Evolutionary conservation across 2,113 vertebrate genomes (phyloP).

Genomic region (Riparia riparia): DNA sequence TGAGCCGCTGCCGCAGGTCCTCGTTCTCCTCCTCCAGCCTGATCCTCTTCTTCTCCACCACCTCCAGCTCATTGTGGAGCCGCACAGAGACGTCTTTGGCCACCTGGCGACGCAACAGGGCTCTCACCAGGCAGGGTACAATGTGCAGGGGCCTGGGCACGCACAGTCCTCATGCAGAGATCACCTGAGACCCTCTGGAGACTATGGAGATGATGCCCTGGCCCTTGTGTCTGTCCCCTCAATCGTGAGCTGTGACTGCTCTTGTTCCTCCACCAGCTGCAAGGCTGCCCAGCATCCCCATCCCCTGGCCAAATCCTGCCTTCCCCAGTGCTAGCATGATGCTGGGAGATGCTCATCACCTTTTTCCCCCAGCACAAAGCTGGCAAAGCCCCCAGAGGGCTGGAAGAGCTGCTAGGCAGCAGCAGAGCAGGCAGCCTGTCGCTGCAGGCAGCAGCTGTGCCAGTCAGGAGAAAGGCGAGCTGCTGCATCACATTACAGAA

Average conservation of each 20-base stretch:
- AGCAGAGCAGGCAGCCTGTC: background rate
- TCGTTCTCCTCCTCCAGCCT: slow-evolving; percentile 94
- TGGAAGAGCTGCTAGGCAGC: background rate
- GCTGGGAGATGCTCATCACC: background rate
- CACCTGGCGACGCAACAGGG: slow-evolving; percentile 78
- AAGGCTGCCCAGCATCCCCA: fast-evolving
- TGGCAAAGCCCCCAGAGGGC: background rate
- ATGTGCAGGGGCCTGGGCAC: background rate
- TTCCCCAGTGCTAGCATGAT: background rate
- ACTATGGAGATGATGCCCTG: background rate
- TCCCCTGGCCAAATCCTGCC: background rate
- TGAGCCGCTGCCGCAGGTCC: slow-evolving; percentile 88
- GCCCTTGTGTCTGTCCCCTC: background rate
- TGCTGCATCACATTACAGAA: slow-evolving; percentile 13
- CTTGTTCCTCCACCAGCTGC: background rate
- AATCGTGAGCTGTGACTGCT: fast-evolving
- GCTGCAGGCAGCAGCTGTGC: background rate
- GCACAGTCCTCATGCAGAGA: background rate
- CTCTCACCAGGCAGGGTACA: background rate
- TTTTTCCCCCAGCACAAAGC: fast-evolving
- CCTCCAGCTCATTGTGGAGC: slow-evolving; percentile 94
- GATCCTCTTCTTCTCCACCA: slow-evolving; percentile 91
- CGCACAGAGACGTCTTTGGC: slow-evolving; percentile 96
- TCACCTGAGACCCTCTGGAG: background rate
- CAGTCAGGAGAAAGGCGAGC: background rate